Percentiles rank a stretch among this genome's conserved stretches.
Conservation (phyloP, 2,113 vertebrate species). For the Notechis scutatus region DNA sequence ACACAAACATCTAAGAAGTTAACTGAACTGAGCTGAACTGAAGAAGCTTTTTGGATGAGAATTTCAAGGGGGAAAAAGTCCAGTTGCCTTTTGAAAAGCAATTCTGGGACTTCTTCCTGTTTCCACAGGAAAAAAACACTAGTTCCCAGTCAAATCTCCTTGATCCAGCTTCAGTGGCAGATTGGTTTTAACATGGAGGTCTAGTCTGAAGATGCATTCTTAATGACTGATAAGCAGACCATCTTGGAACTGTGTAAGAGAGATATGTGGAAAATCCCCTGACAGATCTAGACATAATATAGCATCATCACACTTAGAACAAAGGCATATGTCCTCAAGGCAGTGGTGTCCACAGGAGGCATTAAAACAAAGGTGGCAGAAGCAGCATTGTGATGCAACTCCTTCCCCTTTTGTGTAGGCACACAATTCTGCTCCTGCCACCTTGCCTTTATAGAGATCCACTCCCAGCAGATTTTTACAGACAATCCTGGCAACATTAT, state of each 20-base stretch:
- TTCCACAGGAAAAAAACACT: not conserved
- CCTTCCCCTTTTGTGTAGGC: not conserved
- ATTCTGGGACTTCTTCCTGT: not conserved
- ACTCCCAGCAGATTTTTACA: not conserved
- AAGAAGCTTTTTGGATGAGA: not conserved
- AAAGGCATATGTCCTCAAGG: not conserved
- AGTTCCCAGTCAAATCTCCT: not conserved
- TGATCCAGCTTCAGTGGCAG: not conserved
- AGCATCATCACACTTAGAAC: not conserved
- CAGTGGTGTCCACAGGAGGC: not conserved
- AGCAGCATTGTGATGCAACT: not conserved
- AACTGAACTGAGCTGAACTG: not conserved
- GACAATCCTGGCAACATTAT: not conserved
- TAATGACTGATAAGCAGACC: not conserved
- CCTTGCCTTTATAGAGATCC: not conserved
- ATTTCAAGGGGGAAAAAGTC: not conserved
- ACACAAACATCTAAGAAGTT: not conserved
- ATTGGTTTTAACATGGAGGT: not conserved
- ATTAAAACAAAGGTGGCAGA: not conserved
- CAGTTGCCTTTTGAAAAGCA: not conserved
- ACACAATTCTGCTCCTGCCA: not conserved
- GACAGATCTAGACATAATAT: not conserved
- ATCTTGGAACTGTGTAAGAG: not conserved
- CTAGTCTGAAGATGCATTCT: not conserved
- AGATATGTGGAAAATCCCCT: not conserved